A percentile compares a stretch with the other conserved stretches of the same genome.
Conservation (phyloP, 2,888 invertebrate genomes). For the Crossocerus cetratus region DNA sequence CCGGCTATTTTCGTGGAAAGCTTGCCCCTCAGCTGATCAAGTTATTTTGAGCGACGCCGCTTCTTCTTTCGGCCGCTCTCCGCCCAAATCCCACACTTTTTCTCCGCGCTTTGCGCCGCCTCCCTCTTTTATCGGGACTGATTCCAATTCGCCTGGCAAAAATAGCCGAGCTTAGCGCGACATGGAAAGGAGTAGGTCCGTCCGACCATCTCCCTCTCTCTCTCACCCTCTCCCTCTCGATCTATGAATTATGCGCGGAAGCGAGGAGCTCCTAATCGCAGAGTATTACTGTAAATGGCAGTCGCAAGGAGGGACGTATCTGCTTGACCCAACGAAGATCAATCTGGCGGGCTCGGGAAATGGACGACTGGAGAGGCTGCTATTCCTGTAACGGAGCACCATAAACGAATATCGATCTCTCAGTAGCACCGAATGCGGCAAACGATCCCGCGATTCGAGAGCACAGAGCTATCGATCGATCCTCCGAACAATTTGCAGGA, state of each 20-base stretch:
- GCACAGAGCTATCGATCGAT: constrained; percentile 33
- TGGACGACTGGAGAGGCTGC: constrained; percentile 19
- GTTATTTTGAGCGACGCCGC: background rate
- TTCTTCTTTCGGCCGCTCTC: background rate
- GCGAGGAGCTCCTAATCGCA: constrained; percentile 12
- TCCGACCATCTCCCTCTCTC: no score
- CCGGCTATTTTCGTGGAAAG: background rate
- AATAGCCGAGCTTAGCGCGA: no score
- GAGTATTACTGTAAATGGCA: constrained; percentile 14
- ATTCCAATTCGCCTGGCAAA: no score
- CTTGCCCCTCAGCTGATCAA: background rate
- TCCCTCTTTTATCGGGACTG: no score
- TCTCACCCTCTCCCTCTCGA: background rate
- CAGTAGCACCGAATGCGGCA: constrained; percentile 37
- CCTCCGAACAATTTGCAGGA: constrained; percentile 56
- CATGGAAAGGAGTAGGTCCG: no score
- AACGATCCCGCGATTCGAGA: constrained; percentile 28
- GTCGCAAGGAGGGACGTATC: background rate
- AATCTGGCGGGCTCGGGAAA: constrained; percentile 23
- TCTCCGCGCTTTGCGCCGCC: no score
- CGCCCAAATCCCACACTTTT: background rate
- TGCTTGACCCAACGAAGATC: constrained; percentile 17
- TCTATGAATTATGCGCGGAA: background rate
- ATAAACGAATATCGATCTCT: constrained; percentile 47
- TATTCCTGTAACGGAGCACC: constrained; percentile 22